A percentile compares a stretch with the other conserved stretches of the same genome.
Evolutionary conservation across 2,797 vertebrate genomes (phyloP).

Genomic region (Trichosurus vulpecula): DNA sequence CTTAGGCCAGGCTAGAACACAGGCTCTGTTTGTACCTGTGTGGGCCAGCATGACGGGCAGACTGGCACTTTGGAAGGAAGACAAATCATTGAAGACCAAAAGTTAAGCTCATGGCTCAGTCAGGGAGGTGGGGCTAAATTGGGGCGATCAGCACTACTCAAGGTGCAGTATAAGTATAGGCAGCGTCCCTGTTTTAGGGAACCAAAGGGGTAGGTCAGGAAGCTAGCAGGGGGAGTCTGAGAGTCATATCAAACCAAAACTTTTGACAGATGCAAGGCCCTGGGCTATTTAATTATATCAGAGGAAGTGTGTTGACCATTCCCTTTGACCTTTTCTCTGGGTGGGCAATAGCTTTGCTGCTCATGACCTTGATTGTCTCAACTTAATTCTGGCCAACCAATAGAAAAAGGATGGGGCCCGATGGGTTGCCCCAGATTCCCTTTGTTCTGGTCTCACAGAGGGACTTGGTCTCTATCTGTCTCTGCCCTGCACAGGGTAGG

Average conservation of each 20-base stretch:
- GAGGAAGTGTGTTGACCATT: neutral
- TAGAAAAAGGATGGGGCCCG: neutral
- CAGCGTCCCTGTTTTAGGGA: neutral
- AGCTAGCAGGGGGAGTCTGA: neutral
- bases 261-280: neutral
- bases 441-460: neutral
- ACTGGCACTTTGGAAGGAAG: neutral
- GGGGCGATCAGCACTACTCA: neutral
- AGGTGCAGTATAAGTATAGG: no score
- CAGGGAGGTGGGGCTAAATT: neutral
- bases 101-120: neutral
- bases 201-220: neutral
- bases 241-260: neutral
- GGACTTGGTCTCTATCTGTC: neutral
- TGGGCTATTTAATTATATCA: neutral
- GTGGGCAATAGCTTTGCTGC: neutral
- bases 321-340: neutral
- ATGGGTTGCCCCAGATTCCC: neutral
- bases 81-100: neutral
- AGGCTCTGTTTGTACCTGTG: neutral
- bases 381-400: neutral
- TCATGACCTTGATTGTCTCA: neutral
- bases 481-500: neutral
- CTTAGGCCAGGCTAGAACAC: neutral
- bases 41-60: neutral